Percentiles rank a stretch among this genome's conserved stretches.
Conservation (phyloP, 2,797 vertebrate species). For the Corythornis leucogaster region DNA sequence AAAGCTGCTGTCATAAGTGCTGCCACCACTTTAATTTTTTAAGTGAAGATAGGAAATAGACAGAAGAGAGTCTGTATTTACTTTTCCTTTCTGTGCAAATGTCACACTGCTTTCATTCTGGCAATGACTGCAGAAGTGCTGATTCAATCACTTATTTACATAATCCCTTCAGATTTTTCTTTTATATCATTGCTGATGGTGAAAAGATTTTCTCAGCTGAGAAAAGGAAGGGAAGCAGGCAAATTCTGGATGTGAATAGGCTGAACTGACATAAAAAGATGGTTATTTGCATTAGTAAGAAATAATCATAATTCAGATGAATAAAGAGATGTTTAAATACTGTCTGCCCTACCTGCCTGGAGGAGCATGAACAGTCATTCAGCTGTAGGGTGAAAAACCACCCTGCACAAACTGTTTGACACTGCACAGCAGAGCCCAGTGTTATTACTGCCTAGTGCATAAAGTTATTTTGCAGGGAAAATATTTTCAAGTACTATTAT, state of each 20-base stretch:
- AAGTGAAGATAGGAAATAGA: not conserved
- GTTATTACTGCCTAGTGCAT: not conserved
- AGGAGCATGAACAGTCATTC: not conserved
- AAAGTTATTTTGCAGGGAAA: not conserved
- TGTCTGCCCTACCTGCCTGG: not conserved
- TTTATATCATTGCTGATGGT: not conserved
- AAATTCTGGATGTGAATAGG: not conserved
- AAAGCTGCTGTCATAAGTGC: not conserved
- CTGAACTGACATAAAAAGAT: conserved; percentile 12
- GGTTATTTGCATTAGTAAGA: conserved; percentile 22
- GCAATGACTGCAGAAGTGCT: conserved; percentile 13
- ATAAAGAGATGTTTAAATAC: not conserved
- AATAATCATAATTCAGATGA: not conserved
- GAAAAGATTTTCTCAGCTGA: conserved; percentile 59
- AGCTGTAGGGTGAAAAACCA: not conserved
- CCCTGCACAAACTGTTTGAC: not conserved
- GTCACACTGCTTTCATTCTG: not conserved
- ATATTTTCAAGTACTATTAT: not conserved
- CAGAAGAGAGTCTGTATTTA: not conserved
- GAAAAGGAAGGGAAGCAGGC: conserved; percentile 77
- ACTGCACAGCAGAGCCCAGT: not conserved
- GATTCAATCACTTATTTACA: conserved; percentile 40
- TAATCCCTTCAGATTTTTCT: conserved; percentile 40
- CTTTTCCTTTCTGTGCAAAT: conserved; percentile 29
- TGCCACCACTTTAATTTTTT: not conserved